These are phyloP conservation scores for Corythoichthys intestinalis DNA, from an alignment of 2,113 vertebrate species.

Conservation along the genomic window DNA sequence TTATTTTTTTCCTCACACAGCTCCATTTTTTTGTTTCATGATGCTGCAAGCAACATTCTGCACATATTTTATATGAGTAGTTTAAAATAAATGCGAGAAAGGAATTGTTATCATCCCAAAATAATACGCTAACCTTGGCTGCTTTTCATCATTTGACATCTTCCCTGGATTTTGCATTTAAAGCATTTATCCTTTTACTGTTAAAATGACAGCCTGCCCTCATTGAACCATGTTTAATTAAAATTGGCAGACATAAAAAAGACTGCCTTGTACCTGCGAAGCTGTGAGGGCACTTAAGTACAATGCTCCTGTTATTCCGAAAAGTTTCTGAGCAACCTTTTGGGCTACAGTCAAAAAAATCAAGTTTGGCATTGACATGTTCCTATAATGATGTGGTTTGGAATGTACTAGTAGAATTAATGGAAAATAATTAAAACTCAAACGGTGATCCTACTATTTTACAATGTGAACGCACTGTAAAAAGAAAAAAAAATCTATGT, in stretches of 20 bases:
- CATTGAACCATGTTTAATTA: slow-evolving; percentile 34
- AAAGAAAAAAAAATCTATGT: background rate
- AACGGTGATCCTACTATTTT: background rate
- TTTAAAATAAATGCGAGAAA: slow-evolving; percentile 17
- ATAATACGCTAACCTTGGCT: slow-evolving; percentile 29
- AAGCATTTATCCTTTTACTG: slow-evolving; percentile 8
- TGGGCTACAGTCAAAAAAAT: background rate
- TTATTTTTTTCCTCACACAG: background rate
- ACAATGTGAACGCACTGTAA: background rate
- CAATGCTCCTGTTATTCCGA: slow-evolving; percentile 1
- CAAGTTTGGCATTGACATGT: slow-evolving; percentile 6
- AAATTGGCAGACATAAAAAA: slow-evolving; percentile 11
- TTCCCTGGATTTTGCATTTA: slow-evolving; percentile 25
- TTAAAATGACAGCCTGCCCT: slow-evolving; percentile 13
- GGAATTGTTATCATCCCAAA: slow-evolving; percentile 18
- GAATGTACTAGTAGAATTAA: background rate
- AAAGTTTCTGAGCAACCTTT: slow-evolving; percentile 11
- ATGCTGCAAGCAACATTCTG: slow-evolving; percentile 7
- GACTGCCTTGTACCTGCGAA: slow-evolving; percentile 24
- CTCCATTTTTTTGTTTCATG: slow-evolving; percentile 2
- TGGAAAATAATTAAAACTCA: background rate
- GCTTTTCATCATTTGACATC: slow-evolving; percentile 10
- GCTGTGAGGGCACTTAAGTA: background rate
- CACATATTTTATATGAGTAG: slow-evolving; percentile 8
- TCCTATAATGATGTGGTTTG: background rate